phyloP scores from a whole-genome alignment of 2,113 vertebrate genomes.

The Lasiurus cinereus region DNA sequence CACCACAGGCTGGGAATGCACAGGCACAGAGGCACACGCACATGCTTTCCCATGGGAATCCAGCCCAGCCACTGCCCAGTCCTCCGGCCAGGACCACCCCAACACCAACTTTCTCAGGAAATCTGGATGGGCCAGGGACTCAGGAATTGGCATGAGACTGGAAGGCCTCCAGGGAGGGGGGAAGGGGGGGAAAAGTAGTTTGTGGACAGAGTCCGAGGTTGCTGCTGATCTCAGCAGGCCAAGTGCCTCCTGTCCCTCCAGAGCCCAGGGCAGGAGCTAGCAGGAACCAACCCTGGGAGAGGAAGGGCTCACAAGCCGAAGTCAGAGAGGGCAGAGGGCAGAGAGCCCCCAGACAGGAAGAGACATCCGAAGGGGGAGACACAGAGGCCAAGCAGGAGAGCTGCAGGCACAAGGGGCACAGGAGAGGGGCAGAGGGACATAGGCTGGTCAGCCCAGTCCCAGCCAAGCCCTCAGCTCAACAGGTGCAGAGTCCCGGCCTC shows the following conservation, averaged over 20 bases:
- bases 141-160: background rate
- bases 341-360: background rate
- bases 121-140: background rate
- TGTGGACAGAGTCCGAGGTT: background rate
- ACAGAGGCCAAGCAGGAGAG: background rate
- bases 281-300: background rate
- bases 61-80: background rate
- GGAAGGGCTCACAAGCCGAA: background rate
- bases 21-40: background rate
- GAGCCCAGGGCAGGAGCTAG: background rate
- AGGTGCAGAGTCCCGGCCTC: background rate
- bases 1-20: conserved; percentile 48
- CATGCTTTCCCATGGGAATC: conserved; percentile 67
- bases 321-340: background rate
- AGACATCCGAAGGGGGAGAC: background rate
- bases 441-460: background rate
- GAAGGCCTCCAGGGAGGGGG: background rate
- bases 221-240: conserved; percentile 64
- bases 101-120: conserved; percentile 60
- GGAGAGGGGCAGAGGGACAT: background rate
- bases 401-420: too few species aligned
- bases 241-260: background rate
- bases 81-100: conserved; percentile 22
- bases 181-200: background rate
- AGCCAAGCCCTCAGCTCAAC: background rate